A percentile compares a stretch with the other conserved stretches of the same genome.
Conservation (phyloP, 2,888 invertebrate species). For the Drosophila vallismaia region DNA sequence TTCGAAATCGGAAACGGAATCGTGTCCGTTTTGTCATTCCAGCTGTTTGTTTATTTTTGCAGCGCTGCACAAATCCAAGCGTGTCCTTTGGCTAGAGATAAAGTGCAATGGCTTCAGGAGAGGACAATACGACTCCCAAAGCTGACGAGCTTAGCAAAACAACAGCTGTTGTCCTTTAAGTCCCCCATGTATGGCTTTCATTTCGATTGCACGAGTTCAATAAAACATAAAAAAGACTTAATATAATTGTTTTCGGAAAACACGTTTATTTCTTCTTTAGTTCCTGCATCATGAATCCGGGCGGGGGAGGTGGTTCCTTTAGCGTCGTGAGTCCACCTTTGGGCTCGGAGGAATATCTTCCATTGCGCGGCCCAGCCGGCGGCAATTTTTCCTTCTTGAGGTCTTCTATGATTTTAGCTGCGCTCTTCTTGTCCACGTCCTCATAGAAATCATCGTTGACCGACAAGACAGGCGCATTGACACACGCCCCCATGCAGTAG, state of each 20-base stretch:
- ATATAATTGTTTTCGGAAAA: not conserved
- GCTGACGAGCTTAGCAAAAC: conserved; percentile 53
- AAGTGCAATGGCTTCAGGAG: conserved; percentile 41
- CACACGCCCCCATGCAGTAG: conserved; percentile 58
- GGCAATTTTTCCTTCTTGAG: conserved; percentile 32
- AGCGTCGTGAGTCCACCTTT: conserved; percentile 36
- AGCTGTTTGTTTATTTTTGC: conserved; percentile 63
- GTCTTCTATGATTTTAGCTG: conserved; percentile 25
- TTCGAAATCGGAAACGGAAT: too few species aligned
- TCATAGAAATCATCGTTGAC: conserved; percentile 64
- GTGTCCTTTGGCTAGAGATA: conserved; percentile 62
- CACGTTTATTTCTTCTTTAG: not conserved
- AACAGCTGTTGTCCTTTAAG: conserved; percentile 60
- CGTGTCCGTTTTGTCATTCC: conserved; percentile 47
- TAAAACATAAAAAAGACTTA: not conserved
- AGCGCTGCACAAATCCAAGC: conserved; percentile 67
- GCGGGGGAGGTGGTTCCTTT: conserved; percentile 37
- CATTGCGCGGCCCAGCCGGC: conserved; percentile 43
- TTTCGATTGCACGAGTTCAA: not conserved
- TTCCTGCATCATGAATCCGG: conserved; percentile 55
- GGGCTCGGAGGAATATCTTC: conserved; percentile 53
- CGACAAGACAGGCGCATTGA: conserved; percentile 53
- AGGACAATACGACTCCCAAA: conserved; percentile 16
- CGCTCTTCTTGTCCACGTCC: conserved; percentile 38
- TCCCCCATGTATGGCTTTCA: not conserved